Conservation (phyloP, 2,797 vertebrate genomes). For the Mastacembelus armatus region DNA sequence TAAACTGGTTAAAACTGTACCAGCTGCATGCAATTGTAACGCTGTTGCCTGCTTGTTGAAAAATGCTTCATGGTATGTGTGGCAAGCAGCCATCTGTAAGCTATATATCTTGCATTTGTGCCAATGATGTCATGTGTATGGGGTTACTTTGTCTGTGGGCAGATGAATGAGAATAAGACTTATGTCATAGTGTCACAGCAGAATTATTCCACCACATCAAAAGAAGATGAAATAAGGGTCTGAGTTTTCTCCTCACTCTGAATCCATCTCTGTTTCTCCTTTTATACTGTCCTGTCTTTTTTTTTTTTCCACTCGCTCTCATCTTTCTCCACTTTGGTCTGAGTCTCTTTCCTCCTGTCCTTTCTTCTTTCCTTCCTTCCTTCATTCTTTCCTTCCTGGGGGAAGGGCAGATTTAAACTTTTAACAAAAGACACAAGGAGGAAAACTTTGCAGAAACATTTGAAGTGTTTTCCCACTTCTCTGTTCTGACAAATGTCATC, state of each 20-base stretch:
- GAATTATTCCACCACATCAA: constrained; percentile 69
- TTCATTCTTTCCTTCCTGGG: constrained; percentile 54
- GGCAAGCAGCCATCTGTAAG: constrained; percentile 58
- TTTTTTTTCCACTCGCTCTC: constrained; percentile 37
- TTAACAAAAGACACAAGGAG: constrained; percentile 66
- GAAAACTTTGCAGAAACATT: constrained; percentile 73
- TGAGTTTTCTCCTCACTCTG: constrained; percentile 25
- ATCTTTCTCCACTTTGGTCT: constrained; percentile 52
- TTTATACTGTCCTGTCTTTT: constrained; percentile 21
- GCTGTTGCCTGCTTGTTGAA: constrained; percentile 43
- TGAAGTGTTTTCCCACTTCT: constrained; percentile 69
- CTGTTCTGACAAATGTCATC: constrained; percentile 80
- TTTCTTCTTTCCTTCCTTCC: not conserved
- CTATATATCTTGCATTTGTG: constrained; percentile 40
- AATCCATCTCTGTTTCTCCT: constrained; percentile 47
- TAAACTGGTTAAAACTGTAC: constrained; percentile 44
- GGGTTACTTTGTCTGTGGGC: constrained; percentile 34
- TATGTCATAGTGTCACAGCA: constrained; percentile 53
- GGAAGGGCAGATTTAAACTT: constrained; percentile 70
- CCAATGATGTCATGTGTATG: constrained; percentile 62
- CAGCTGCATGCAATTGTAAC: constrained; percentile 43
- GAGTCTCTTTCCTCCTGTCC: constrained; percentile 20
- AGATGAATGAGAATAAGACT: constrained; percentile 30
- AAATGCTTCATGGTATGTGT: constrained; percentile 30
- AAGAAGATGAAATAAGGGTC: constrained; percentile 42